Evolutionary conservation across 2,113 vertebrate genomes (phyloP).

Genomic region (Illadopsis cleaveri): DNA sequence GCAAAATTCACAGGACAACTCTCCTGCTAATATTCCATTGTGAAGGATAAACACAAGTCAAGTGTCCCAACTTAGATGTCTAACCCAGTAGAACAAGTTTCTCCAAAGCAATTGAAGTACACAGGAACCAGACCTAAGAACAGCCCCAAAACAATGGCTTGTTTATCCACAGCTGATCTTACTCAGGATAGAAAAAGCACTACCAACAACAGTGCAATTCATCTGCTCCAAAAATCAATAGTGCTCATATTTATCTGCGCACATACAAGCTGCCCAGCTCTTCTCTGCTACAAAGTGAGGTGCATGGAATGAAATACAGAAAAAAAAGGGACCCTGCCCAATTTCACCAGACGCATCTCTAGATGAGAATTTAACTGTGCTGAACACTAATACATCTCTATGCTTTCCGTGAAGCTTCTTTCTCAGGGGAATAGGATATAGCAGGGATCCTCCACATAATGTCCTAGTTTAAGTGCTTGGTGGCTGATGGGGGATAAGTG

Average conservation of each 20-base stretch:
- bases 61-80: neutral
- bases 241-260: neutral
- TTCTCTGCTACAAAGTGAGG: neutral
- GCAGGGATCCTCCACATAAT: neutral
- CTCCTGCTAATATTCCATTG: neutral
- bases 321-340: neutral
- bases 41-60: neutral
- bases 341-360: accelerated
- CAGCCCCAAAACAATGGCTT: neutral
- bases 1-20: neutral
- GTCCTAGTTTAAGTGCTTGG: neutral
- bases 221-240: neutral
- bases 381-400: neutral
- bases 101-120: neutral
- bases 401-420: neutral
- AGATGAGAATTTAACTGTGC: neutral
- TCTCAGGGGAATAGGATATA: neutral
- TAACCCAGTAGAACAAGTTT: neutral
- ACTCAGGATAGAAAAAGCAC: neutral
- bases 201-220: neutral
- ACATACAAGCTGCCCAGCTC: neutral
- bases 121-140: neutral
- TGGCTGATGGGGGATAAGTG: neutral
- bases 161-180: neutral
- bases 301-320: neutral